These are phyloP conservation scores for Poeciliopsis turrubarensis DNA, from an alignment of 2,113 vertebrate genomes.

Conservation along the genomic window DNA sequence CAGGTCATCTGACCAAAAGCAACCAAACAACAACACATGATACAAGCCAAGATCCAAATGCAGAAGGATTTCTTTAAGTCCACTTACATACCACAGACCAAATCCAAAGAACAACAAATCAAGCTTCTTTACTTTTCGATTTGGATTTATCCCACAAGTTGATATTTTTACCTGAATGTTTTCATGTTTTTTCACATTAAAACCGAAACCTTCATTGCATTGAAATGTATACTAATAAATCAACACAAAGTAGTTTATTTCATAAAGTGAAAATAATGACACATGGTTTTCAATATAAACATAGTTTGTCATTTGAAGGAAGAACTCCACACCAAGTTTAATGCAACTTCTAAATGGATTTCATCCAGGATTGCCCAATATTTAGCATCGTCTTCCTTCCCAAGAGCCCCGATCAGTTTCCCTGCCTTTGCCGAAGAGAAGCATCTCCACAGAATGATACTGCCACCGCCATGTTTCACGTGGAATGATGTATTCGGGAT, in stretches of 20 bases:
- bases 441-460: neutral
- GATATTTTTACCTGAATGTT: neutral
- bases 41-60: conserved; percentile 41
- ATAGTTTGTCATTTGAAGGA: too few relatives aligned
- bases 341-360: neutral
- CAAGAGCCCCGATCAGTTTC: neutral
- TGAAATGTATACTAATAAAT: too few relatives aligned
- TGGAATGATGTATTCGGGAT: too few relatives aligned
- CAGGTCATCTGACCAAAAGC: conserved; percentile 33
- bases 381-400: neutral
- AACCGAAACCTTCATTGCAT: too few relatives aligned
- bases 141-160: conserved; percentile 11
- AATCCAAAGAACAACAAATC: conserved; percentile 3
- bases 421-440: neutral
- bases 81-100: conserved; percentile 26
- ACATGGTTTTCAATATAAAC: too few relatives aligned
- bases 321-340: neutral
- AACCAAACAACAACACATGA: conserved; percentile 57
- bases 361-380: neutral
- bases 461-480: neutral
- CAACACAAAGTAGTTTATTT: too few relatives aligned
- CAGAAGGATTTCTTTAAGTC: conserved; percentile 62
- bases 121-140: neutral
- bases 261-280: too few relatives aligned
- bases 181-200: neutral